These are phyloP conservation scores for Pseudeuparius sepicola DNA, from an alignment of 2,888 invertebrate species.

Conservation along the genomic window DNA sequence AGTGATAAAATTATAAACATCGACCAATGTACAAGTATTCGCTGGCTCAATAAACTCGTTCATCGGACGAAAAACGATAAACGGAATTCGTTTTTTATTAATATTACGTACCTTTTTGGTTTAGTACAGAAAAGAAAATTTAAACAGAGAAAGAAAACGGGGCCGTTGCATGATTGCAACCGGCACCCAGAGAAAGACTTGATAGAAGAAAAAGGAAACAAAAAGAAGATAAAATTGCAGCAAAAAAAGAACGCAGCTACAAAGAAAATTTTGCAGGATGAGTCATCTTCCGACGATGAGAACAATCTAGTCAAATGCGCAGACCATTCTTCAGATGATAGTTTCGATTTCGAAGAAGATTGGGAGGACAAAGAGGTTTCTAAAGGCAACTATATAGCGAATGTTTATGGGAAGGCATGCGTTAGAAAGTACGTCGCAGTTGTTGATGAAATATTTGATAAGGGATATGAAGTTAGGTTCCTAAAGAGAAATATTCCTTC, in stretches of 20 bases:
- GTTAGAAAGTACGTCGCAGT: conserved; percentile 12
- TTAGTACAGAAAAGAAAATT: conserved; percentile 10
- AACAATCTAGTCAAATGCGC: conserved; percentile 5
- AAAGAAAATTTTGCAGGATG: not conserved
- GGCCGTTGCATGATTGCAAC: conserved; percentile 5
- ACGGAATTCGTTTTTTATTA: too few species aligned
- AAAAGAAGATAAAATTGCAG: conserved; percentile 5
- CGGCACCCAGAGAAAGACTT: conserved; percentile 4
- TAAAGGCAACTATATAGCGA: conserved; percentile 13
- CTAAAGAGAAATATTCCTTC: not conserved
- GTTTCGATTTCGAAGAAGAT: conserved; percentile 12
- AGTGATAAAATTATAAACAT: too few species aligned
- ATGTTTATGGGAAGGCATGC: conserved; percentile 12
- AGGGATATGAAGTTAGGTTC: not conserved
- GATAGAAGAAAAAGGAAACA: not conserved
- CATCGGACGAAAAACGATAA: too few species aligned
- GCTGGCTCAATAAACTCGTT: too few species aligned
- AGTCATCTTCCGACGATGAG: conserved; percentile 6
- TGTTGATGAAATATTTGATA: too few species aligned
- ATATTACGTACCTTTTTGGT: too few species aligned
- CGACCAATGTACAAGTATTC: too few species aligned
- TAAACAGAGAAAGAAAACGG: conserved; percentile 10
- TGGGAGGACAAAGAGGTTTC: conserved; percentile 9
- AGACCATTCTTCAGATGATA: conserved; percentile 14
- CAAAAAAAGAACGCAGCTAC: not conserved